Base-by-base conservation (phyloP, 2,888 invertebrate species). In the Serrognathus titanus region DNA sequence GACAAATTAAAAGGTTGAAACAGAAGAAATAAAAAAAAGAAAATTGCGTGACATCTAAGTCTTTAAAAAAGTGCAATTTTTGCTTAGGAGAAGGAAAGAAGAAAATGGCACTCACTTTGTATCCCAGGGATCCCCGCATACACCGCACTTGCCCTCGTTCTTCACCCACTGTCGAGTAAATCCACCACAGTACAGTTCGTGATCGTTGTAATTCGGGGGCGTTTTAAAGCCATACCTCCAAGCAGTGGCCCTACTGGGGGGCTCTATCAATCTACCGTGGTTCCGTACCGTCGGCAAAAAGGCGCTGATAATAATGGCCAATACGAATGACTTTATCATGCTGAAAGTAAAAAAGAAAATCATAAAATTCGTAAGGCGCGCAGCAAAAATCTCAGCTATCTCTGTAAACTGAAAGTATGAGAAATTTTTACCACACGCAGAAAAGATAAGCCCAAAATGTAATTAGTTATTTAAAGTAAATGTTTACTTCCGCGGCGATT, bases 191-290 rank as follows among this genome's bases (percentile, higher is more conserved):
- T 88, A 94, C 3, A 89, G 81, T 71, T 94, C 92, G 73, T 93
- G 89, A 77, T 94, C 94, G 75, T 94, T 92, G 79, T 93, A 94
- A 76, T 94, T 90, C 69, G 89, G 89, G 1, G 92, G 92, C 1
- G 93, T 92, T 73, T 87, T 84, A 76, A 94, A 94, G 56, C 93
- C 94, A 77, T 87, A 93, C 63, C 93, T 83, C 93, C 93, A 94
- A 69, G 92, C 92, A 1, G 91, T 89, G 5, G 92, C 90, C 58
- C 94, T 81, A 50, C 92, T 92, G 1, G 94, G 93, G 0, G 94
- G 94, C 72, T 94, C 93, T 56, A 92, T 86, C 57, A 90, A 82
- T 67, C 90, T 81, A 37, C 90, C 90, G 75, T 90, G 90, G 10
- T 84, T 84, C 60, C 75, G 75, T 47, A 81, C 84, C 6, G 71